Base-by-base conservation (phyloP, 2,797 vertebrate genomes). In the Acrossocheilus fasciatus region DNA sequence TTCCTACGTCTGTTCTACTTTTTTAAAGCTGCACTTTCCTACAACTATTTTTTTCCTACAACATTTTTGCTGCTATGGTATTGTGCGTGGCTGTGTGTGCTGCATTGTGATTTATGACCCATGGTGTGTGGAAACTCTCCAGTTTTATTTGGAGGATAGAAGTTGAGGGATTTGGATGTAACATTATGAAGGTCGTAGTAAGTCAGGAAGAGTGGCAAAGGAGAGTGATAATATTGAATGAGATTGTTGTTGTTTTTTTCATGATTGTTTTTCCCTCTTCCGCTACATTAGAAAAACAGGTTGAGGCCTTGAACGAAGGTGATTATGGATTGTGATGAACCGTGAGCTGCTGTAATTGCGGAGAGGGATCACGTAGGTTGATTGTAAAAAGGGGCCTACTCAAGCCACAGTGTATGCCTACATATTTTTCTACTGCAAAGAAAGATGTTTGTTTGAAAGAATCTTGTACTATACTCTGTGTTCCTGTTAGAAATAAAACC, bases 401-500 rank as follows among this genome's bases (percentile, higher is more conserved):
- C 68, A 80, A 88, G 62, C 83, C 74, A n/a, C 73, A 62, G 64
- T 87, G 82, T 83, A 74, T 78, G 68, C 59, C 66, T 87, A 6
- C 39, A 66, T 84, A 39, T 73, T 89, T 89, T 92, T 91, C 88
- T 92, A 89, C 75, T 88, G 87, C 83, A 86, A 90, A 83, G 78
- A 72, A 86, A 84, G 78, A 54, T 89, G 75, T 88, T 74, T 89
- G 84, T 87, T 66, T 72, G 77, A 78, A 83, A 83, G 52, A 83
- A 82, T 84, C 68, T 66, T 85, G 83, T 82, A 85, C 68, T 87
- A 84, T 81, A 86, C 89, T 83, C 82, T 82, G 15, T 89, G 79
- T 88, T 89, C 72, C 84, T 89, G 86, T 91, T 76, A 89, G 85
- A 91, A 90, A 90, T 91, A 92, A 92, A 54, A 89, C 82, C 45